A percentile compares a stretch with the other conserved stretches of the same genome.
phyloP scores from a whole-genome alignment of 1,140 invertebrate genomes.

The Camponotus pennsylvanicus region DNA sequence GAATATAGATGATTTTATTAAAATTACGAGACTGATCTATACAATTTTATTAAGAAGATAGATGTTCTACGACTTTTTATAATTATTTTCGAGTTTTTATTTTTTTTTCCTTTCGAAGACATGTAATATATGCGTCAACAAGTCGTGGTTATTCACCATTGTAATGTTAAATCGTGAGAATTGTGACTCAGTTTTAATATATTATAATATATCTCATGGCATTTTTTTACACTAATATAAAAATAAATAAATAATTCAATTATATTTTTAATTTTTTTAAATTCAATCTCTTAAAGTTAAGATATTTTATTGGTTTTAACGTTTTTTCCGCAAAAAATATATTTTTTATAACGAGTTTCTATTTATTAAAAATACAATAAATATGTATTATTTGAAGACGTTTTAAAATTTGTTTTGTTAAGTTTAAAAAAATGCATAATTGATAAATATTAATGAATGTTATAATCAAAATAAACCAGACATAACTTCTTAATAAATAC shows the following conservation, averaged over 20 bases:
- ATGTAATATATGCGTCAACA: not conserved
- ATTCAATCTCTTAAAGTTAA: conserved; percentile 2
- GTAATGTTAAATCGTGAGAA: not conserved
- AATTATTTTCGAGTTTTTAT: conserved; percentile 6
- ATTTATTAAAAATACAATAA: not conserved
- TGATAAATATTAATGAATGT: not conserved
- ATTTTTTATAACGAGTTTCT: not conserved
- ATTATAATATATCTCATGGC: not conserved
- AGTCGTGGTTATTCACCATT: conserved; percentile 4
- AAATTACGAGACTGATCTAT: not conserved
- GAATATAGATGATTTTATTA: conserved; percentile 44
- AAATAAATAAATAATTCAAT: not conserved
- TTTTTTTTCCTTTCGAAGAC: not conserved
- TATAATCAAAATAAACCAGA: not conserved
- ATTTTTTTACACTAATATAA: conserved; percentile 10
- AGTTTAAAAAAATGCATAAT: not conserved
- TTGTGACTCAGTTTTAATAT: conserved; percentile 1
- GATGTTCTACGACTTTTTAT: not conserved
- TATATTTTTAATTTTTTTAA: not conserved
- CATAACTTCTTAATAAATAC: not conserved
- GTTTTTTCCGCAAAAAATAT: not conserved
- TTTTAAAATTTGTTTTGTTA: not conserved
- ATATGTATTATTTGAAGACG: not conserved
- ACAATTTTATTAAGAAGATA: not conserved
- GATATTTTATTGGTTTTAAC: not conserved